A percentile compares a stretch with the other conserved stretches of the same genome.
phyloP scores from a whole-genome alignment of 2,888 invertebrate genomes.

The Oxystoma pomonae region DNA sequence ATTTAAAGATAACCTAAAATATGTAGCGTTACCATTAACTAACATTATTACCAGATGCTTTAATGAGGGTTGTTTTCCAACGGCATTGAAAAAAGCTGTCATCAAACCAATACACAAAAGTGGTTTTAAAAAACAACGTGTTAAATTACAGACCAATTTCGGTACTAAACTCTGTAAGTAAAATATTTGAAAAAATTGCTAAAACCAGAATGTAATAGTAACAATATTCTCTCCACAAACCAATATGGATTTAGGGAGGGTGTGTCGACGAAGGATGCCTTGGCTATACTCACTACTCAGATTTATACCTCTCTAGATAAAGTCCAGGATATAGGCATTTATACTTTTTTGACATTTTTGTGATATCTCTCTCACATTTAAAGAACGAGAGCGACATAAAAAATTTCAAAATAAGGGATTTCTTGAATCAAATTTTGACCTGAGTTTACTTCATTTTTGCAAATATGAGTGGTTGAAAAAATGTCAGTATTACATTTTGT shows the following conservation, averaged over 20 bases:
- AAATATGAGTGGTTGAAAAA: no score
- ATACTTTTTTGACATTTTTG: no score
- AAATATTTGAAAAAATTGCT: constrained; percentile 13
- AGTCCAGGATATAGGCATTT: no score
- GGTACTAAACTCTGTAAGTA: constrained; percentile 6
- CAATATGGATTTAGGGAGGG: constrained; percentile 14
- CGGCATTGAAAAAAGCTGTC: constrained; percentile 11
- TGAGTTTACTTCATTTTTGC: no score
- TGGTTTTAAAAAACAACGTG: constrained; percentile 12
- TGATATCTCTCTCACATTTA: no score
- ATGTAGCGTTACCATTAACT: constrained; percentile 7
- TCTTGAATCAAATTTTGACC: no score
- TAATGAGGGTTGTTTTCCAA: constrained; percentile 10
- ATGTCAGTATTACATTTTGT: no score
- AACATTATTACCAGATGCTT: constrained; percentile 9
- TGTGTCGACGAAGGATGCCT: constrained; percentile 10
- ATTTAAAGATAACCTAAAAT: constrained; percentile 5
- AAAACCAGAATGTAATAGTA: constrained; percentile 10
- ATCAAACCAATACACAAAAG: constrained; percentile 14
- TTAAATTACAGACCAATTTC: constrained; percentile 17
- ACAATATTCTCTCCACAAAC: constrained; percentile 8
- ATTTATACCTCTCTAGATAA: constrained; percentile 3
- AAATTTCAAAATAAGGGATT: no score
- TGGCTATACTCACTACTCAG: constrained; percentile 1
- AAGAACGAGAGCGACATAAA: no score